Evolutionary conservation across 2,797 vertebrate genomes (phyloP).

Genomic region (Molossus alvarezi): DNA sequence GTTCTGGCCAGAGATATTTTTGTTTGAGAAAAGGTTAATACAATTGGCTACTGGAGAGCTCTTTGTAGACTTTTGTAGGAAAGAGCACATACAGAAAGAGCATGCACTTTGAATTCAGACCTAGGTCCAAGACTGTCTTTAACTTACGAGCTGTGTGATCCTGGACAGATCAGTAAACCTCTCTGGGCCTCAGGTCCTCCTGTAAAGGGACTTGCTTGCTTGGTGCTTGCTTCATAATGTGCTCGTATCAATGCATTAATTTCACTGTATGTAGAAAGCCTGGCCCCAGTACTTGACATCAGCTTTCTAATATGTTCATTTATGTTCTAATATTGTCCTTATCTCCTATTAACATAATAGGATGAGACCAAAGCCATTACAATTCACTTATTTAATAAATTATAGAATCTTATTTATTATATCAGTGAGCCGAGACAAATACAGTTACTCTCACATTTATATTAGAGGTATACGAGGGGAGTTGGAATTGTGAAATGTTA

Average conservation of each 20-base stretch:
- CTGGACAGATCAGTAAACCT: neutral
- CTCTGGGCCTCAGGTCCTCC: neutral
- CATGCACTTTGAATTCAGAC: neutral
- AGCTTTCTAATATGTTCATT: neutral
- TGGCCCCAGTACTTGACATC: neutral
- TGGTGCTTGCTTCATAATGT: neutral
- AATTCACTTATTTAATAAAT: conserved; percentile 56
- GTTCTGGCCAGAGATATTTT: conserved; percentile 52
- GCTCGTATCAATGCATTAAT: neutral
- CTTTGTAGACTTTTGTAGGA: conserved; percentile 10
- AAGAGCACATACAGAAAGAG: neutral
- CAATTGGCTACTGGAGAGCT: neutral
- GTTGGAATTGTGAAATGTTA: conserved; percentile 39
- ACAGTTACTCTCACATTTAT: conserved; percentile 37
- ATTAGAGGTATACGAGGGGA: neutral
- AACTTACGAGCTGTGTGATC: neutral
- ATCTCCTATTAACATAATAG: neutral
- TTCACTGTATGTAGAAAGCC: neutral
- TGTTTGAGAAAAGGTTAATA: conserved; percentile 15
- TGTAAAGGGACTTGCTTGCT: neutral
- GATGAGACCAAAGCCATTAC: conserved; percentile 14
- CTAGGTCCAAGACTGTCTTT: neutral
- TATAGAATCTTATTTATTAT: conserved; percentile 3
- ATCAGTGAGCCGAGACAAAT: conserved; percentile 19
- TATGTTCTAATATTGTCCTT: neutral